Percentiles rank a stretch among this genome's conserved stretches.
These are phyloP conservation scores for Acromyrmex charruanus DNA, from an alignment of 1,140 invertebrate genomes.

Conservation along the genomic window DNA sequence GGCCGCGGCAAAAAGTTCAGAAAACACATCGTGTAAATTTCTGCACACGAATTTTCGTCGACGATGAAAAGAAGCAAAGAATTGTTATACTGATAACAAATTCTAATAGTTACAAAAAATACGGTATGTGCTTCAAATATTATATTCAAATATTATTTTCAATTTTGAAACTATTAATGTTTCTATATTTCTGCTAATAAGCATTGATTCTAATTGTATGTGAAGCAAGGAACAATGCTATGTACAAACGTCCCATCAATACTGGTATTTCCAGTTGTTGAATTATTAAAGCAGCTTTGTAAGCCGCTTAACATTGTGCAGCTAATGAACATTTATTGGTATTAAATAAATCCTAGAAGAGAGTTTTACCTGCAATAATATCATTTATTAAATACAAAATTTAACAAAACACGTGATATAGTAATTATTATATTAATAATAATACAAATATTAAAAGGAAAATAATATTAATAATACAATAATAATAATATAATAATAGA, in stretches of 20 bases:
- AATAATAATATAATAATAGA: constrained; percentile 47
- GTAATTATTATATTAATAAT: constrained; percentile 71
- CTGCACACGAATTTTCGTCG: neutral
- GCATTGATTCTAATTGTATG: neutral
- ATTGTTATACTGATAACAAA: neutral
- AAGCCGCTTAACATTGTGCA: constrained; percentile 2
- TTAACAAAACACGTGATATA: constrained; percentile 71
- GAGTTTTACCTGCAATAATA: constrained; percentile 30
- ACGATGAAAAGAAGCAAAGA: neutral
- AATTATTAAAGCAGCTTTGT: constrained; percentile 13
- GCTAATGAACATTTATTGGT: neutral
- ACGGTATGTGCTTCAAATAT: too few species aligned
- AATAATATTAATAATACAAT: constrained; percentile 62
- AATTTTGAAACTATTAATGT: constrained; percentile 5
- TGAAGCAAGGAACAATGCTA: neutral
- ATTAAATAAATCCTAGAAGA: neutral
- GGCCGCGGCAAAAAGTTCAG: constrained; percentile 60
- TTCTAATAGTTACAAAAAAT: neutral
- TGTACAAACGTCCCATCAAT: neutral
- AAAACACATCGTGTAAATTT: constrained; percentile 27
- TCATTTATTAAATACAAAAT: constrained; percentile 77
- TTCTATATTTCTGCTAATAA: neutral
- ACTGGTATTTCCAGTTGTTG: neutral
- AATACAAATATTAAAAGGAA: constrained; percentile 58
- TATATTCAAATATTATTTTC: neutral